Evolutionary conservation across 1,140 invertebrate species (phyloP), one percentile per base, ranked within the genome.

Genomic region (Pararge aegeria): DNA sequence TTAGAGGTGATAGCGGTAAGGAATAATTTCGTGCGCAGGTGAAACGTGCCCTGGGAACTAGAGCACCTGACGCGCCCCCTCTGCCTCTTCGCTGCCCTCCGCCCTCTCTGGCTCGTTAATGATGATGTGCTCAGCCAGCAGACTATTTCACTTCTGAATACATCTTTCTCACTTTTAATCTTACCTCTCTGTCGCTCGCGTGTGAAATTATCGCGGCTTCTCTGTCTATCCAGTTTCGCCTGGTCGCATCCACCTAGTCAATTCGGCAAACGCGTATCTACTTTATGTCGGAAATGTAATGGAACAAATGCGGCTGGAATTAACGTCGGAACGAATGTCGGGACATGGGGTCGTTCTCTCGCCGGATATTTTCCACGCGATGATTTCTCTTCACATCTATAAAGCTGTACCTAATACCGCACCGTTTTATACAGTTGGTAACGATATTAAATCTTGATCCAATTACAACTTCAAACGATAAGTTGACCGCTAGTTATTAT

Each of bases 131-230:
- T 91, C 90, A 91, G 88, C 87, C 87, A 85, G 87, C 88, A 88
- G 88, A 91, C 90, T 91, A 91, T 91, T 91, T 91, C 90, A 91
- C 90, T 91, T 91, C 88, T 91, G 89, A 90, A 90, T 91, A 91
- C 90, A 91, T 91, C 90, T 91, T 90, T 90, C 90, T 91, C 90
- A 90, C 90, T 91, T 91, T 88, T 90, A 83, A 83, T 84, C 68
- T 70, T 67, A 65, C 72, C 68, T 83, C 85, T 75, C 65, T 73
- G 42, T 90, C 69, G 53, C 70, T 55, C 78, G 10, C 65, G 65
- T 18, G 65, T 51, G 48, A 29, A 19, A 48, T 49, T 44, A 73
- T 75, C 74, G 61, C 58, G 57, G 27, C 69, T 44, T 81, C 76
- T 65, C 75, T 54, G 55, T 81, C 73, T 56, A 55, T 61, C 70